Conservation (phyloP, 2,113 vertebrate species). For the Micromys minutus region DNA sequence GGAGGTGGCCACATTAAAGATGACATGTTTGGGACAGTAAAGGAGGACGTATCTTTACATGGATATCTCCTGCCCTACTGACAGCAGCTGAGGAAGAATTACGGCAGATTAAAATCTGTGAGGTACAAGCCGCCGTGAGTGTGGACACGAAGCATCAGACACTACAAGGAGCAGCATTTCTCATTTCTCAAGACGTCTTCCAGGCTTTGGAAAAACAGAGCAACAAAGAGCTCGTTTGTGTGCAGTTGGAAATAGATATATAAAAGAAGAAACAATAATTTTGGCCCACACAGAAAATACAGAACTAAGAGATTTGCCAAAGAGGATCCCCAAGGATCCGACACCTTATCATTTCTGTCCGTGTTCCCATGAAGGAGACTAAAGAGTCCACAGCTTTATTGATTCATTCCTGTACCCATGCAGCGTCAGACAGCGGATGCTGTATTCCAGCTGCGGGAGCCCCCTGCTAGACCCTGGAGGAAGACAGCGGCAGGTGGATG, state of each 20-base stretch:
- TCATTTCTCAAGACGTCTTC: conserved; percentile 91
- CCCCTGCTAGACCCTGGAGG: conserved; percentile 94
- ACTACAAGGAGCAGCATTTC: conserved; percentile 96
- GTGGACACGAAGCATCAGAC: conserved; percentile 97
- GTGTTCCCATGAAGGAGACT: conserved; percentile 96
- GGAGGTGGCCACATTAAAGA: conserved; percentile 97
- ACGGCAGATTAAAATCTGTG: conserved; percentile 94
- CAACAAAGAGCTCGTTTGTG: conserved; percentile 93
- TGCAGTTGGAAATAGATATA: conserved; percentile 97
- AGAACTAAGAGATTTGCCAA: conserved; percentile 94
- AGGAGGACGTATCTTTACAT: conserved; percentile 94
- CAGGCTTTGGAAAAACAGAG: conserved; percentile 92
- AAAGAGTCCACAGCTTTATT: conserved; percentile 98
- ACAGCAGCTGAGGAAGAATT: conserved; percentile 97
- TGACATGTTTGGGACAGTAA: conserved; percentile 94
- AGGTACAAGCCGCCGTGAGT: conserved; percentile 94
- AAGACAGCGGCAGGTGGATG: conserved; percentile 89
- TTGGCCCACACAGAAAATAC: conserved; percentile 93
- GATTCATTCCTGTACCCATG: conserved; percentile 99
- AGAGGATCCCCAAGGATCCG: conserved; percentile 94
- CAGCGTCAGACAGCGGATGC: conserved; percentile 97
- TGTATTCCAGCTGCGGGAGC: conserved; percentile 98
- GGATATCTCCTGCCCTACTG: conserved; percentile 96
- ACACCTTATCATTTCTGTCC: conserved; percentile 98
- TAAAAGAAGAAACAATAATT: conserved; percentile 93